Evolutionary conservation across 2,113 vertebrate genomes (phyloP).

Genomic region (Notothenia coriiceps): DNA sequence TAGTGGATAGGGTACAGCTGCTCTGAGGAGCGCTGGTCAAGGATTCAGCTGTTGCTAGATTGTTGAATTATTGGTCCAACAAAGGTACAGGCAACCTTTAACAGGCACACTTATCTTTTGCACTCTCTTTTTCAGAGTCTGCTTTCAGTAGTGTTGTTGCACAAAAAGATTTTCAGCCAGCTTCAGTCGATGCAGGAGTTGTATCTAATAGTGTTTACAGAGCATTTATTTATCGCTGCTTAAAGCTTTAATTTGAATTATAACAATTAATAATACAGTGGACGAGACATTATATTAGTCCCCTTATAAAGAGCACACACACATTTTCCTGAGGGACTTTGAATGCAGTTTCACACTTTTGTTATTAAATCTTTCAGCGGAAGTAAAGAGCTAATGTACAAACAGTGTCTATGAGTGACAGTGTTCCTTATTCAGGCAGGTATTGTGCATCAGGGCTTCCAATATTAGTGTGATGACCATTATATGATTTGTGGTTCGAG

Average conservation of each 20-base stretch:
- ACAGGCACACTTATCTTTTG: constrained; percentile 36
- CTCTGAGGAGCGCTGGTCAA: constrained; percentile 30
- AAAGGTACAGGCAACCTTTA: constrained; percentile 52
- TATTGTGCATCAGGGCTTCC: constrained; percentile 4
- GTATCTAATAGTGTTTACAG: constrained; percentile 39
- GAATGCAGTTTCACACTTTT: constrained; percentile 11
- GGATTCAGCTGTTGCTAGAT: constrained; percentile 35
- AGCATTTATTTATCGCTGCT: constrained; percentile 18
- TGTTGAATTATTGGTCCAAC: constrained; percentile 41
- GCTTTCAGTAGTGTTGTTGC: constrained; percentile 57
- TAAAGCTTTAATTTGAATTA: constrained; percentile 22
- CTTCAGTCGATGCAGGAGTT: constrained; percentile 40
- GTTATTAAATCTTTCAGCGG: constrained; percentile 26
- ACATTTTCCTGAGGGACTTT: constrained; percentile 32
- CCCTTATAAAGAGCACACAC: constrained; percentile 48
- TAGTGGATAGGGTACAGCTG: constrained; percentile 36
- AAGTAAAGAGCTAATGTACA: constrained; percentile 24
- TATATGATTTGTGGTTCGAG: constrained; percentile 34
- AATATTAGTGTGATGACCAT: constrained; percentile 20
- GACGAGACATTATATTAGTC: constrained; percentile 10
- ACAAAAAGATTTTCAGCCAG: constrained; percentile 41
- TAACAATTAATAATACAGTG: constrained; percentile 11
- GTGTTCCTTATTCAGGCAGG: constrained; percentile 6
- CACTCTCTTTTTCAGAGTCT: constrained; percentile 30
- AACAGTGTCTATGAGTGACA: constrained; percentile 10